phyloP scores from a whole-genome alignment of 2,888 invertebrate genomes.

The Alloplasta piceator region DNA sequence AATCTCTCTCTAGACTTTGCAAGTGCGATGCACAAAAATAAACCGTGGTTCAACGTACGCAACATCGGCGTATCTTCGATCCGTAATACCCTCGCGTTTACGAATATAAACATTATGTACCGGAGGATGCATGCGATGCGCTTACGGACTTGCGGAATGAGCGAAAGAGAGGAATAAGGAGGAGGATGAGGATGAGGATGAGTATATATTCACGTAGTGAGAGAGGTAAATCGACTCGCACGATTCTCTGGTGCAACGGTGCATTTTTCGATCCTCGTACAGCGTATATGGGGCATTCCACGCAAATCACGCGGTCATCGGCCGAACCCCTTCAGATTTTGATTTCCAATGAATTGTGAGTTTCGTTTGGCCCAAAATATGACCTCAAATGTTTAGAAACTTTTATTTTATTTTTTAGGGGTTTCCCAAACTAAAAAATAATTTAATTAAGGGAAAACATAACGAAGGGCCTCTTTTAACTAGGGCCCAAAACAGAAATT shows the following conservation, averaged over 20 bases:
- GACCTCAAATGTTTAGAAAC: too few species aligned
- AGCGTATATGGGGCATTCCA: too few species aligned
- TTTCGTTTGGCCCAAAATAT: too few species aligned
- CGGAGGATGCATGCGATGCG: constrained; percentile 32
- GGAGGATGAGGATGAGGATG: background rate
- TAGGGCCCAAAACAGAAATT: too few species aligned
- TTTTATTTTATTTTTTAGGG: too few species aligned
- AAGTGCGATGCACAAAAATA: constrained; percentile 14
- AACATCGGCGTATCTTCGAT: constrained; percentile 74
- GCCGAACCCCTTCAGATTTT: too few species aligned
- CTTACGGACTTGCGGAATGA: background rate
- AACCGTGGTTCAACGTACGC: constrained; percentile 42
- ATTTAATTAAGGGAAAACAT: too few species aligned
- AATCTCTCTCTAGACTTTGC: background rate
- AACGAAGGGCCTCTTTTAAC: too few species aligned
- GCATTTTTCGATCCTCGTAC: constrained; percentile 55
- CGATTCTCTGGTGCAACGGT: constrained; percentile 2
- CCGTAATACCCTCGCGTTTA: constrained; percentile 76
- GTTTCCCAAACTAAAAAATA: too few species aligned
- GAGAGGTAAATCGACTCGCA: constrained; percentile 47
- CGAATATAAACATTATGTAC: constrained; percentile 71
- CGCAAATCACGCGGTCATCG: too few species aligned
- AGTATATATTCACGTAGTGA: background rate
- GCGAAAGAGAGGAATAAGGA: too few species aligned
- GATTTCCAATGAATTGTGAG: too few species aligned